Base-by-base conservation (phyloP, 1,140 invertebrate species). In the Ruditapes philippinarum region DNA sequence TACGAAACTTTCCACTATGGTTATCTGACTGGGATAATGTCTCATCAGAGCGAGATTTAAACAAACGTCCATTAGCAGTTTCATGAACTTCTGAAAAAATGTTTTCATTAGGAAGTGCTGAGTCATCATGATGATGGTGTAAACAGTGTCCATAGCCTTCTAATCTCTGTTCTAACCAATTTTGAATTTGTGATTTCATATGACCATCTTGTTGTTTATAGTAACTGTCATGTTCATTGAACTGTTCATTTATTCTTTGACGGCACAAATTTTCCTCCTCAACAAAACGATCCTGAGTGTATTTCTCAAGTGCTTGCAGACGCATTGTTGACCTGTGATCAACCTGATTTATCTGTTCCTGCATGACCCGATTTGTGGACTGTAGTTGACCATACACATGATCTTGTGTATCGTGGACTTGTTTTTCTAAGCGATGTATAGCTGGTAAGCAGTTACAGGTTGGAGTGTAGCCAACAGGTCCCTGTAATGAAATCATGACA, bases 381-480 rank as follows among this genome's bases (percentile, higher is more conserved):
- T 98, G 97, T 14, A 98, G 98, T 90, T 98, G 97, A 25, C 97
- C 97, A 92, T 98, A 98, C 3, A 99, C 93, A 92, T 98, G 98
- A 83, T 98, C 97, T 87, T 98, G 98, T 92, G 98, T 98, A 89
- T 97, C 97, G 92, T 98, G 98, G 19, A 99, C 94, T 89, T 98
- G 97, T 70, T 98, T 97, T 95, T 99, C 98, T 94, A 99, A 97
- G 88, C 98, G 97, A 88, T 97, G 97, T 94, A 99, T 98, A 92
- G 98, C 97, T 5, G 98, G 98, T 0, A 97, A 97, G 94, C 98
- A 98, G 92, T 98, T 98, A 94, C 98, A 98, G 0, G 97, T 97
- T 92, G 98, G 98, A 0, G 98, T 98, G 12, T 98, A 98, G 0
- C 98, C 98, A 14, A 99, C 97, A 0, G 98, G 98, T 7, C 98